A percentile compares a stretch with the other conserved stretches of the same genome.
These are phyloP conservation scores for Pandemis corylana DNA, from an alignment of 2,888 invertebrate genomes.

Conservation along the genomic window DNA sequence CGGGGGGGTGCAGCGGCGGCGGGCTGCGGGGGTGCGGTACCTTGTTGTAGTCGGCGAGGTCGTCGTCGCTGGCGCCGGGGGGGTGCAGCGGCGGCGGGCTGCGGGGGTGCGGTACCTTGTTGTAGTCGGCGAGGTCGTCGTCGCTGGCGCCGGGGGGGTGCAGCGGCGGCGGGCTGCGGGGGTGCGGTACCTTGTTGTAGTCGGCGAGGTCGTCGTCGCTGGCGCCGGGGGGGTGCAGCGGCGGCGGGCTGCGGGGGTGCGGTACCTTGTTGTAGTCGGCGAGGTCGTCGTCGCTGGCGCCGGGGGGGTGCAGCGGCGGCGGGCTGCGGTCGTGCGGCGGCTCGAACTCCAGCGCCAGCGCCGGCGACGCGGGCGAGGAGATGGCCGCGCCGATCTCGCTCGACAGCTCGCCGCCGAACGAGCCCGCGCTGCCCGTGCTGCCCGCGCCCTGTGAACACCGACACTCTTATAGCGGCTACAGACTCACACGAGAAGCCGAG, in stretches of 20 bases:
- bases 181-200: conserved; percentile 40
- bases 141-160: not conserved
- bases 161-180: not conserved
- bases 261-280: conserved; percentile 64
- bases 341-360: conserved; percentile 90
- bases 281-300: conserved; percentile 56
- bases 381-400: conserved; percentile 92
- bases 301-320: conserved; percentile 59
- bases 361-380: conserved; percentile 89
- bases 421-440: conserved; percentile 54
- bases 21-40: not conserved
- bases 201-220: not conserved
- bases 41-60: conserved; percentile 38
- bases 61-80: not conserved
- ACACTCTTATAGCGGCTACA: too few relatives aligned
- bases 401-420: conserved; percentile 88
- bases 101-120: conserved; percentile 39
- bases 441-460: conserved; percentile 22
- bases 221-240: not conserved
- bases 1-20: not conserved
- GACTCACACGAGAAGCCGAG: too few relatives aligned
- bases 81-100: not conserved
- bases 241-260: not conserved
- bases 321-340: conserved; percentile 77
- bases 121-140: not conserved